phyloP scores from a whole-genome alignment of 2,888 invertebrate species.

The Parapristionchus giblindavisi region DNA sequence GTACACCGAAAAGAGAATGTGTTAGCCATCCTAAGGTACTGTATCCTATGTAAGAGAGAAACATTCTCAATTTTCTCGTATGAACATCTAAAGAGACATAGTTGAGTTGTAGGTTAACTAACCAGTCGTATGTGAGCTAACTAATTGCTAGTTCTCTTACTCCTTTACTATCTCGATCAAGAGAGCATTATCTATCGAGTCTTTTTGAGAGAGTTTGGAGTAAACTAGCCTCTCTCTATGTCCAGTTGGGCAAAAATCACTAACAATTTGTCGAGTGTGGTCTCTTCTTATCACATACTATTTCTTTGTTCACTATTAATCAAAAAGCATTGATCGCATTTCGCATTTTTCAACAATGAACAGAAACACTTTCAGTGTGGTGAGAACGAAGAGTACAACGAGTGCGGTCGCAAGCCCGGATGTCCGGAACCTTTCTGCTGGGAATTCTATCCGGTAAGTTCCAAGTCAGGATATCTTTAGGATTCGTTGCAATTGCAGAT shows the following conservation, averaged over 20 bases:
- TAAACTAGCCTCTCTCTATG: too few relatives aligned
- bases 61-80: too few relatives aligned
- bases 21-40: not conserved
- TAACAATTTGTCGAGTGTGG: too few relatives aligned
- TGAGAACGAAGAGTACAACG: conserved; percentile 5
- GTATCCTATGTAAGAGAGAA: not conserved
- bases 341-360: not conserved
- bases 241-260: not conserved
- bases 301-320: too few relatives aligned
- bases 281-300: too few relatives aligned
- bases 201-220: too few relatives aligned
- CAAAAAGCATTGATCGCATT: not conserved
- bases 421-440: not conserved
- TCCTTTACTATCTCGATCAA: too few relatives aligned
- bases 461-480: not conserved
- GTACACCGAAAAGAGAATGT: not conserved
- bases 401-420: not conserved
- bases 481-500: not conserved
- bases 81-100: too few relatives aligned
- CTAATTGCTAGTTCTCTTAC: too few relatives aligned
- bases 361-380: not conserved
- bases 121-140: too few relatives aligned
- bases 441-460: not conserved
- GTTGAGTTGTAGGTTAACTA: not conserved
- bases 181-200: too few relatives aligned